Evolutionary conservation across 2,888 invertebrate species (phyloP), one percentile per base, ranked within the genome.

Genomic region (Caenorhabditis imperialis): DNA sequence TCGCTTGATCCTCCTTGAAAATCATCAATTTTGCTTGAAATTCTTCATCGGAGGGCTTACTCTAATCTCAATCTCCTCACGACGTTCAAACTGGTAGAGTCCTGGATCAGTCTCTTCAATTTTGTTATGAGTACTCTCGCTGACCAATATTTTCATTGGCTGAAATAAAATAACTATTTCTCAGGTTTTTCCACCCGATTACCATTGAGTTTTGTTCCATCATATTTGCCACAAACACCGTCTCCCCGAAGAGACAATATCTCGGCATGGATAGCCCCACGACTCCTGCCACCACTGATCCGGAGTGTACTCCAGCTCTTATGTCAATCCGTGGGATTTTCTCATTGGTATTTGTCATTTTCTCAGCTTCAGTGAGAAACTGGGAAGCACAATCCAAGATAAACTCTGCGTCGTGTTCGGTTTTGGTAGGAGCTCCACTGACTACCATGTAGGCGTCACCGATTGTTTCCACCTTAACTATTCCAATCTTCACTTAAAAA

Each of bases 391-490:
- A 82, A 54, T 90, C 89, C 47, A 88, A 83, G 22, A 89, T 88
- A 63, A 88, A 88, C 88, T 94, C 93, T 0, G 96, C 95, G 88
- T 98, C 97, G 87, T 94, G 93, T 55, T 91, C 91, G 87, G 94
- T 94, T 84, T 93, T 93, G 82, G 94, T 93, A 0, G 96, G 96
- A 0, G 96, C 96, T 0, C 97, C 97, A 0, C 95, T 94, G 0
- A 96, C 97, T 0, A 96, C 95, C 96, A 98, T 96, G 89, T 97
- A 98, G 0, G 97, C 97, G 88, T 98, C 97, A 0, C 97, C 96
- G 81, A 97, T 96, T 0, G 97, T 97, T 90, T 97, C 97, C 38
- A 95, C 94, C 94, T 95, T 16, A 25, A 45, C 1, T n/a, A n/a
- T n/a, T n/a, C n/a, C n/a, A n/a, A n/a, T n/a, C n/a, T n/a, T n/a